Conservation (phyloP, 37 sponge, comb jelly and placozoan species). For the Bolinopsis microptera region DNA sequence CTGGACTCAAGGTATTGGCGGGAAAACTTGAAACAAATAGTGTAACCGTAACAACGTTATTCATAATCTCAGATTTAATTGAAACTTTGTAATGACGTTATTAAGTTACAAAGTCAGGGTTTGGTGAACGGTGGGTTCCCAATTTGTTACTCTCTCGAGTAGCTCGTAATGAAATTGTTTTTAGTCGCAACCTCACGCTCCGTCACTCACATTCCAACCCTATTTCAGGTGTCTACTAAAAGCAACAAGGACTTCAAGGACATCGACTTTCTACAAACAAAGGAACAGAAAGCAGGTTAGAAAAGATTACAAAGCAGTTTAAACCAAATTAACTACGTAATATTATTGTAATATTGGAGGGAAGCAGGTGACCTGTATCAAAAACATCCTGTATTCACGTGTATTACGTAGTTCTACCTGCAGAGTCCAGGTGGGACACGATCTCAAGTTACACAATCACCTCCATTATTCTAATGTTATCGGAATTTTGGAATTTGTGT, state of each 20-base stretch:
- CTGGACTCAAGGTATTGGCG: slow-evolving; percentile 31
- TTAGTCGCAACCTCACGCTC: not conserved
- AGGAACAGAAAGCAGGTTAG: not conserved
- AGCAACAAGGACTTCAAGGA: slow-evolving; percentile 65
- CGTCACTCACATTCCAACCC: not conserved
- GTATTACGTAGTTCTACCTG: not conserved
- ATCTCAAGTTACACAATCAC: not conserved
- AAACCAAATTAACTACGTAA: not conserved
- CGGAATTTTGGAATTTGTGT: not conserved
- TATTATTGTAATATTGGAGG: not conserved
- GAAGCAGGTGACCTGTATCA: not conserved
- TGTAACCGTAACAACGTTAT: not conserved
- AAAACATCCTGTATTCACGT: not conserved
- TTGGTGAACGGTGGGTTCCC: no score
- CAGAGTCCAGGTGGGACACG: not conserved
- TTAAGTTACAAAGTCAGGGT: no score
- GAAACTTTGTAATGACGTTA: not conserved
- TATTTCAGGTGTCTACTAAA: slow-evolving; percentile 35
- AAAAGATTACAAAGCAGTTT: not conserved
- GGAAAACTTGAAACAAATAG: not conserved
- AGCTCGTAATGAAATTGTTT: not conserved
- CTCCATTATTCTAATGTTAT: not conserved
- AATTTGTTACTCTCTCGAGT: not conserved
- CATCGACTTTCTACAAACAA: slow-evolving; percentile 48
- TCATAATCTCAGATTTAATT: not conserved